phyloP scores from a whole-genome alignment of 2,888 invertebrate genomes.

The Coleophora deauratella region DNA sequence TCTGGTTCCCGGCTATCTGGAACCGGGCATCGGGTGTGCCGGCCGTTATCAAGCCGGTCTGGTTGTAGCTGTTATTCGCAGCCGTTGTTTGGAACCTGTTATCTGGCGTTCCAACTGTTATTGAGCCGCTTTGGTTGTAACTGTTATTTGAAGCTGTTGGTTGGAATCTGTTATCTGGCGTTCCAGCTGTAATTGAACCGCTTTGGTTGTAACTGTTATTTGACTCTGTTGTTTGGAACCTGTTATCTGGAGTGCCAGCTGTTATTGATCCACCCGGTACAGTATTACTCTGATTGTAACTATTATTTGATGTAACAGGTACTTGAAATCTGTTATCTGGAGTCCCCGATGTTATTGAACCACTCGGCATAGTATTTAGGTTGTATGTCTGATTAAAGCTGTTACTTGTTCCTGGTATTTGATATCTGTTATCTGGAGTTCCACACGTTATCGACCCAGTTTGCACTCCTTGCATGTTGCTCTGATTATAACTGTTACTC shows the following conservation, averaged over 20 bases:
- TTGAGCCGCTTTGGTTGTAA: constrained; percentile 7
- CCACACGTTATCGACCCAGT: constrained; percentile 7
- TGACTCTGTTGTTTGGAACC: constrained; percentile 17
- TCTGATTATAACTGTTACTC: neutral
- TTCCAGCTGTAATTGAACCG: constrained; percentile 8
- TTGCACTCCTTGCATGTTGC: constrained; percentile 8
- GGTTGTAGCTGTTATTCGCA: constrained; percentile 1
- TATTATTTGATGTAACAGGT: neutral
- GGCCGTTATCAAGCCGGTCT: constrained; percentile 5
- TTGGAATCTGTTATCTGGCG: constrained; percentile 17
- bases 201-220: neutral
- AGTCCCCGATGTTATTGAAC: constrained; percentile 6
- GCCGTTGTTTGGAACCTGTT: constrained; percentile 17
- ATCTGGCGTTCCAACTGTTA: constrained; percentile 13
- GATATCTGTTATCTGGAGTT: constrained; percentile 10
- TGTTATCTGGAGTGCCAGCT: constrained; percentile 1
- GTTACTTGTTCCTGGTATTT: constrained; percentile 15
- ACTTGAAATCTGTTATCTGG: constrained; percentile 4
- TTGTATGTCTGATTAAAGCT: too few relatives aligned
- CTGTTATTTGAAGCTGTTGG: constrained; percentile 15
- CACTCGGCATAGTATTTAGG: constrained; percentile 10
- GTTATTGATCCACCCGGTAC: constrained; percentile 15
- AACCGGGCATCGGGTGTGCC: constrained; percentile 13
- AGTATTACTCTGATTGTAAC: constrained; percentile 9
- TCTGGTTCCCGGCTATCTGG: constrained; percentile 4